These are phyloP conservation scores for Lordiphosa clarofinis DNA, from an alignment of 1,140 invertebrate species.

Conservation along the genomic window DNA sequence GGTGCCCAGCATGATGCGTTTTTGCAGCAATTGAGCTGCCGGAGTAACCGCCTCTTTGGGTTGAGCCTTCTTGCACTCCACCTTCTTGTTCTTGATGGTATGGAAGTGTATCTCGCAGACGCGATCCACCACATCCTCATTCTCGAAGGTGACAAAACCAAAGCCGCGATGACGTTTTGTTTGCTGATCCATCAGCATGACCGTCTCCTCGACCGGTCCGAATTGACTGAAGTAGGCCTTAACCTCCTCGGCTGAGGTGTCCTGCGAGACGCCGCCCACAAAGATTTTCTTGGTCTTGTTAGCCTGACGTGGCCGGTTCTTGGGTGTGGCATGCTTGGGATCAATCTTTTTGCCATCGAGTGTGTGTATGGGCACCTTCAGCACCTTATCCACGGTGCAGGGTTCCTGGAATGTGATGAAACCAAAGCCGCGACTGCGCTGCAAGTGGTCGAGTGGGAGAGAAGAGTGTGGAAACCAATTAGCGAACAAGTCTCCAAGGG, in stretches of 20 bases:
- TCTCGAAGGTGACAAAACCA: constrained; percentile 95
- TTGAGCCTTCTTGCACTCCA: constrained; percentile 95
- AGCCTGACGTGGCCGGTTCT: constrained; percentile 91
- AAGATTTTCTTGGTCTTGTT: constrained; percentile 96
- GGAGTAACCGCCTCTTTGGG: constrained; percentile 93
- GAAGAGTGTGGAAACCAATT: constrained; percentile 20
- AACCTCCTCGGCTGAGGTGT: constrained; percentile 94
- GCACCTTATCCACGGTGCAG: constrained; percentile 92
- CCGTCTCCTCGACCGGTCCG: constrained; percentile 94
- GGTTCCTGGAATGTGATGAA: constrained; percentile 96
- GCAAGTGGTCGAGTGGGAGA: constrained; percentile 77
- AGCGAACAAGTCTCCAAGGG: background rate
- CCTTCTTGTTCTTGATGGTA: constrained; percentile 96
- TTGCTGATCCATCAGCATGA: constrained; percentile 97
- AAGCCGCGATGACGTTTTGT: constrained; percentile 94
- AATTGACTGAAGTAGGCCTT: constrained; percentile 95
- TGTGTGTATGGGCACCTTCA: constrained; percentile 93
- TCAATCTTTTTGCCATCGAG: constrained; percentile 97
- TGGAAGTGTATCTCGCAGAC: constrained; percentile 96
- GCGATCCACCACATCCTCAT: constrained; percentile 93
- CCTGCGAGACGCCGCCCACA: constrained; percentile 94
- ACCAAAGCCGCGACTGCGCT: constrained; percentile 95
- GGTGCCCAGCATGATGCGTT: constrained; percentile 86
- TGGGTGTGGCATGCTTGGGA: constrained; percentile 94
- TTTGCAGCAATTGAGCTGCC: constrained; percentile 85